Conservation (phyloP, 2,797 vertebrate genomes). For the Argyrosomus regius region DNA sequence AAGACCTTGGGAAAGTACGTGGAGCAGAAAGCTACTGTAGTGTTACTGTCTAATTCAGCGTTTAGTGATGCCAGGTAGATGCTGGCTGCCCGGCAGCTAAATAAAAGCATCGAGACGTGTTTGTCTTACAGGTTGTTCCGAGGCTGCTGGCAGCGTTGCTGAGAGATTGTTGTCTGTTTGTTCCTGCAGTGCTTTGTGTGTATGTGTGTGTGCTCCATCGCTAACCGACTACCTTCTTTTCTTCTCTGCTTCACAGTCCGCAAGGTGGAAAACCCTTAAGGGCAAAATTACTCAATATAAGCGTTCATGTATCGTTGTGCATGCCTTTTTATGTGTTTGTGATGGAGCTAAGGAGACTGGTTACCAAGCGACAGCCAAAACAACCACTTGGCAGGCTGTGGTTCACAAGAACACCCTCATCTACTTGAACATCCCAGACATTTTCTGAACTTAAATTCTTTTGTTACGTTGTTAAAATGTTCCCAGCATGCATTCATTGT, state of each 20-base stretch:
- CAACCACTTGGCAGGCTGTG: slow-evolving; percentile 31
- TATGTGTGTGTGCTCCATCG: slow-evolving; percentile 1
- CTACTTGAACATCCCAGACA: slow-evolving; percentile 40
- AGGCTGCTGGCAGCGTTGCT: slow-evolving; percentile 16
- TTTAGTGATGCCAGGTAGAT: slow-evolving; percentile 50
- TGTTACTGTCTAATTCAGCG: slow-evolving; percentile 52
- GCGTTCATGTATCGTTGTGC: neutral
- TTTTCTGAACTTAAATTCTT: slow-evolving; percentile 38
- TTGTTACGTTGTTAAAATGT: slow-evolving; percentile 46
- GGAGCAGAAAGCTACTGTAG: slow-evolving; percentile 18
- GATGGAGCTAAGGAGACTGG: slow-evolving; percentile 11
- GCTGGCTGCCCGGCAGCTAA: slow-evolving; percentile 24
- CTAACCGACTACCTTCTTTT: neutral
- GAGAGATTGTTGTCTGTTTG: slow-evolving; percentile 19
- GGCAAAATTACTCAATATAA: slow-evolving; percentile 17
- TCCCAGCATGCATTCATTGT: slow-evolving; percentile 57
- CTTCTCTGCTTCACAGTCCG: neutral
- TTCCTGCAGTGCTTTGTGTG: neutral
- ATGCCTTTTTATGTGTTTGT: neutral
- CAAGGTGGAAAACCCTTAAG: slow-evolving; percentile 24
- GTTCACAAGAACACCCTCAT: slow-evolving; percentile 35
- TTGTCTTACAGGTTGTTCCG: slow-evolving; percentile 41
- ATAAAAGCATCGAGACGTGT: slow-evolving; percentile 23
- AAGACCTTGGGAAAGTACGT: slow-evolving; percentile 54
- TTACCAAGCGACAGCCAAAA: slow-evolving; percentile 51